A percentile compares a stretch with the other conserved stretches of the same genome.
These are phyloP conservation scores for Bombylius discolor DNA, from an alignment of 2,888 invertebrate genomes.

Conservation along the genomic window DNA sequence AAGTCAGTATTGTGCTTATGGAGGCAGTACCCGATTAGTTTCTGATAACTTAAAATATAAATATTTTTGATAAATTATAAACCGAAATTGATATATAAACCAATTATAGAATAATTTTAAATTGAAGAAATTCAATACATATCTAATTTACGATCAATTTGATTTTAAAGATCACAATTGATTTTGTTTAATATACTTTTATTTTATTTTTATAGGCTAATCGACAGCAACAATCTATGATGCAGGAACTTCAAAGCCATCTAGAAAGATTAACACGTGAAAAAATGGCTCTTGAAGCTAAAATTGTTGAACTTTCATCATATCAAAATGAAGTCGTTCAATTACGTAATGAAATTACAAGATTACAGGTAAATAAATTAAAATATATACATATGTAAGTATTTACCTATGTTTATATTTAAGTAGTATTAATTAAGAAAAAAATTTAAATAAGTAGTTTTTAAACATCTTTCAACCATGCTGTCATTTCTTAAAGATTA, in stretches of 20 bases:
- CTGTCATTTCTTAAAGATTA: no score
- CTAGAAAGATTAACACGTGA: slow-evolving; percentile 51
- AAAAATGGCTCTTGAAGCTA: slow-evolving; percentile 48
- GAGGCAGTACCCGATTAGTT: no score
- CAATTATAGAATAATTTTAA: no score
- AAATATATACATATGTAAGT: no score
- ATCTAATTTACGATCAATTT: no score
- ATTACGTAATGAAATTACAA: slow-evolving; percentile 53
- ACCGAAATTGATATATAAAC: no score
- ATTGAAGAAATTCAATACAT: no score
- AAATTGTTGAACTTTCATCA: slow-evolving; percentile 48
- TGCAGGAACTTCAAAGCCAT: slow-evolving; percentile 50
- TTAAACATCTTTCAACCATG: no score
- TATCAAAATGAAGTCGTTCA: slow-evolving; percentile 53
- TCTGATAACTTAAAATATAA: no score
- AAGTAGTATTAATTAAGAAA: neutral
- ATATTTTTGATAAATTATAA: no score
- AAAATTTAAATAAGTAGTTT: neutral
- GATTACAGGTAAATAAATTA: slow-evolving; percentile 49
- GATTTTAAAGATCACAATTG: no score
- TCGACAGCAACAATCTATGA: slow-evolving; percentile 29
- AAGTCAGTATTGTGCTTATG: no score
- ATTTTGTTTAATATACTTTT: neutral
- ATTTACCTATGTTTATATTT: neutral
- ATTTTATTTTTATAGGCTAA: neutral